These are phyloP conservation scores for Gymnosoma rotundatum DNA, from an alignment of 2,888 invertebrate species.

Conservation along the genomic window DNA sequence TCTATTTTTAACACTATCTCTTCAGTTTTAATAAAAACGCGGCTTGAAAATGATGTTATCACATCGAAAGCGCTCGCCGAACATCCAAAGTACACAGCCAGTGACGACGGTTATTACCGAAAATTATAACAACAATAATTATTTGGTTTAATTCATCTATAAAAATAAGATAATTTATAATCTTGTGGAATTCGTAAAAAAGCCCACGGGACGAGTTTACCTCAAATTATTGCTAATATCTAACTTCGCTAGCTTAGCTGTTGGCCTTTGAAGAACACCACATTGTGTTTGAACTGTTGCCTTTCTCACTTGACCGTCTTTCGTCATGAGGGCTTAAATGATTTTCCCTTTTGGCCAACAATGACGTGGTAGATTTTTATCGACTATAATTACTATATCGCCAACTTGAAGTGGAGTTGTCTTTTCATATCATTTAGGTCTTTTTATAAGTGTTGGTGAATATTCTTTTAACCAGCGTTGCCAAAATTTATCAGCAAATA, in stretches of 20 bases:
- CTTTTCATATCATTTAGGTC: conserved; percentile 59
- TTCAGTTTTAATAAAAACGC: too few species aligned
- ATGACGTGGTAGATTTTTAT: conserved; percentile 16
- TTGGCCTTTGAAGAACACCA: conserved; percentile 30
- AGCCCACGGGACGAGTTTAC: conserved; percentile 39
- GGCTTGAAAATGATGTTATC: too few species aligned
- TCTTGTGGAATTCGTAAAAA: conserved; percentile 18
- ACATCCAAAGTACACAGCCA: too few species aligned
- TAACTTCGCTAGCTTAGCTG: conserved; percentile 18
- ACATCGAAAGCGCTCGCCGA: too few species aligned
- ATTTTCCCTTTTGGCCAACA: conserved; percentile 60
- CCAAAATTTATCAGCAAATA: conserved; percentile 67
- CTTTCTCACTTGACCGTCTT: conserved; percentile 49
- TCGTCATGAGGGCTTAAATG: conserved; percentile 12
- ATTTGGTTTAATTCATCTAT: background rate
- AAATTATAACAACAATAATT: background rate
- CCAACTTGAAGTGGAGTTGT: conserved; percentile 49
- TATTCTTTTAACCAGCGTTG: conserved; percentile 60
- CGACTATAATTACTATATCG: conserved; percentile 42
- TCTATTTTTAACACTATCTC: too few species aligned
- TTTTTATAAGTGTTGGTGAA: conserved; percentile 46
- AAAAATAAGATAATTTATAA: background rate
- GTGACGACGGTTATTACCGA: too few species aligned
- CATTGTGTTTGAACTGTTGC: conserved; percentile 27
- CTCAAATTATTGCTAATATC: conserved; percentile 14